Base-by-base conservation (phyloP, 2,888 invertebrate species). In the Phragmatobia fuliginosa region DNA sequence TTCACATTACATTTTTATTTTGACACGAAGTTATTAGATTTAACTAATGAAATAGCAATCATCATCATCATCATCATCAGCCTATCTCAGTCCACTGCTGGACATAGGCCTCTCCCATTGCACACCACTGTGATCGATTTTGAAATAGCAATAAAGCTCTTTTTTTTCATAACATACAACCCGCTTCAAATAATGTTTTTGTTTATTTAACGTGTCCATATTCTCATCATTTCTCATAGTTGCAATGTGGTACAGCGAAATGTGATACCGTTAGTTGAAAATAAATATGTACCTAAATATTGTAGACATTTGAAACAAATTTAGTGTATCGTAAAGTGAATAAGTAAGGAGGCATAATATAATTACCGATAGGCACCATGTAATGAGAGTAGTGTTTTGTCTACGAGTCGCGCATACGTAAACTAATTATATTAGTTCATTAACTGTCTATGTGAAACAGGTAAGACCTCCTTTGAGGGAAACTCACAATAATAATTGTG, bases 351-450 rank as follows among this genome's bases (percentile, higher is more conserved):
- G 82, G 72, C 76, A 79, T 89, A 90, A 87, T 82, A 72, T 80
- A 72, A 84, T 90, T 88, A 89, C 79, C 64, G 74, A 80, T 81
- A 84, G 80, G 77, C 71, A 85, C 79, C 71, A 76, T 73, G 77
- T 83, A 84, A 84, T 85, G 83, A 84, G 81, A 79, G 80, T 83
- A 82, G 78, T 77, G 84, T 88, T 87, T 86, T 84, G 82, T 82
- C 83, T 79, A 85, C 83, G 84, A 78, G 79, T 82, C 84, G 77
- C 82, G 87, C 87, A 87, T 89, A 83, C 81, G 68, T 77, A 83
- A 84, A 83, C 75, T 87, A 86, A 90, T 88, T 88, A 85, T 74
- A 85, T 87, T 74, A 76, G 68, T 80, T 71, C 81, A 84, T 83
- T 81, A 78, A 62, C 72, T 70, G 78, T 70, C 71, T 78, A 79